These are phyloP conservation scores for Argyra leucocephala DNA, from an alignment of 2,888 invertebrate species.

Conservation along the genomic window DNA sequence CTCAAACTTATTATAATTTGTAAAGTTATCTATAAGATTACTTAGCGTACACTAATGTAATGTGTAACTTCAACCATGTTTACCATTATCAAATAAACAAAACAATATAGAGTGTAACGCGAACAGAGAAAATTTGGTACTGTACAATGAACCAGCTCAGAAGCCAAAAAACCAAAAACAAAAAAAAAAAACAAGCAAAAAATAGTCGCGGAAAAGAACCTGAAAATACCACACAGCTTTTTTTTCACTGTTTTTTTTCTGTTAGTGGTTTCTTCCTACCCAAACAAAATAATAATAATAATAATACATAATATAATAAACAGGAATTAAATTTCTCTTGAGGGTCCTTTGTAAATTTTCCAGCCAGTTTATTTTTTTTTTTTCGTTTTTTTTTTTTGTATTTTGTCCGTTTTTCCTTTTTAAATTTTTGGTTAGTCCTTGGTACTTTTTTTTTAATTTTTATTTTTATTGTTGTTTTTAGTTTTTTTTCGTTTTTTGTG, in stretches of 20 bases:
- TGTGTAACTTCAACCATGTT: too few relatives aligned
- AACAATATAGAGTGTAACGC: too few relatives aligned
- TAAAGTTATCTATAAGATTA: too few relatives aligned
- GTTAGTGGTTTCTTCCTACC: not conserved
- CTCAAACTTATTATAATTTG: too few relatives aligned
- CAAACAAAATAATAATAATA: not conserved
- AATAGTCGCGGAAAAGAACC: not conserved
- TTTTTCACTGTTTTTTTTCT: not conserved
- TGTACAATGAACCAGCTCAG: too few relatives aligned
- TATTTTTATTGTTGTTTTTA: not conserved
- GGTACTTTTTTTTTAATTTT: not conserved
- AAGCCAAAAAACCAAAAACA: not conserved
- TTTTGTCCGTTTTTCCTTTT: not conserved
- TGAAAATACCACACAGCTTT: not conserved
- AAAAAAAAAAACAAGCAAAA: not conserved
- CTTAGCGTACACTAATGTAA: too few relatives aligned
- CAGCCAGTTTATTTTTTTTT: not conserved
- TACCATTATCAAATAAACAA: too few relatives aligned
- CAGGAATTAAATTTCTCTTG: slow-evolving; percentile 10
- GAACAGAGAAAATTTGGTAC: too few relatives aligned
- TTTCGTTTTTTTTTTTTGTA: not conserved
- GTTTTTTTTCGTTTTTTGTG: too few relatives aligned
- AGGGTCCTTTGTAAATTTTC: not conserved
- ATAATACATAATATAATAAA: slow-evolving; percentile 6
- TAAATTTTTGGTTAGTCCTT: not conserved